Percentiles rank a stretch among this genome's conserved stretches.
phyloP scores from a whole-genome alignment of 2,888 invertebrate genomes.

The Coleophora flavipennella region DNA sequence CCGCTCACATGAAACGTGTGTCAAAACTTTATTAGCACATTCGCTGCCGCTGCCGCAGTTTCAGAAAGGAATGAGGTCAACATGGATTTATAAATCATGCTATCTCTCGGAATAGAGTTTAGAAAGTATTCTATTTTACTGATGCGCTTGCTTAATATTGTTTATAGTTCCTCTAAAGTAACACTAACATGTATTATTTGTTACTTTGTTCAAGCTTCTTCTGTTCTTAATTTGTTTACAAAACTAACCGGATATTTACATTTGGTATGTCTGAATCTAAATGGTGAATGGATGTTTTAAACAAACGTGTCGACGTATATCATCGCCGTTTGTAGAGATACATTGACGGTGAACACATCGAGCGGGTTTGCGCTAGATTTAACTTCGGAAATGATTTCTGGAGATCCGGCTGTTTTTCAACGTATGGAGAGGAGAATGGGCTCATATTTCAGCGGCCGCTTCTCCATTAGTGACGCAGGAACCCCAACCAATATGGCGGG shows the following conservation, averaged over 20 bases:
- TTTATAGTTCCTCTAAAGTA: too few species aligned
- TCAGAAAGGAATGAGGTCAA: too few species aligned
- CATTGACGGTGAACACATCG: slow-evolving; percentile 10
- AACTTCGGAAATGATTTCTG: slow-evolving; percentile 34
- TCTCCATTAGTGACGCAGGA: slow-evolving; percentile 64
- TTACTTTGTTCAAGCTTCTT: too few species aligned
- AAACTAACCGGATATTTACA: slow-evolving; percentile 12
- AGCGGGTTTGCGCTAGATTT: slow-evolving; percentile 25
- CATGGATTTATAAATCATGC: too few species aligned
- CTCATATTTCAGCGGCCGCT: slow-evolving; percentile 61
- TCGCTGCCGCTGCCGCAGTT: too few species aligned
- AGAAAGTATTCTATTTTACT: too few species aligned
- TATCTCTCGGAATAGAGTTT: too few species aligned
- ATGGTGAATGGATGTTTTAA: too few species aligned
- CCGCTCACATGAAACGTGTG: slow-evolving; percentile 35
- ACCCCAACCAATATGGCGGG: slow-evolving; percentile 61
- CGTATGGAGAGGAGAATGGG: slow-evolving; percentile 49
- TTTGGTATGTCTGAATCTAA: not conserved
- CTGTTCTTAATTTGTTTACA: slow-evolving; percentile 9
- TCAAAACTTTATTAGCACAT: slow-evolving; percentile 5
- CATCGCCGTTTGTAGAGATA: too few species aligned
- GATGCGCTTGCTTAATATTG: too few species aligned
- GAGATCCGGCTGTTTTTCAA: slow-evolving; percentile 46
- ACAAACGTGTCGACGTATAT: too few species aligned
- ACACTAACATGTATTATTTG: too few species aligned